phyloP scores from a whole-genome alignment of 2,888 invertebrate genomes.

The Ernsta delagoae region DNA sequence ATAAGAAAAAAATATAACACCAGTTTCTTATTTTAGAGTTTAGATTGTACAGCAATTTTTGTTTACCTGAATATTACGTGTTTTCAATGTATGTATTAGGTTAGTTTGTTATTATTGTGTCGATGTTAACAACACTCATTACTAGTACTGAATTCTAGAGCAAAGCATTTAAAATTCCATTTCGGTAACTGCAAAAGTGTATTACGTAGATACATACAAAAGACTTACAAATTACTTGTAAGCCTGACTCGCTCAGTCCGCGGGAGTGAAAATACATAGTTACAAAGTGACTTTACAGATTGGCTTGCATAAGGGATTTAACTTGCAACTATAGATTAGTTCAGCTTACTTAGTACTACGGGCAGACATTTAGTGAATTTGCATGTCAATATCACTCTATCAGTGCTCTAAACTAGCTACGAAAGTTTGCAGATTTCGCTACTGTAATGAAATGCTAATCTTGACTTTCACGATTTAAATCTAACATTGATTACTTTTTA shows the following conservation, averaged over 20 bases:
- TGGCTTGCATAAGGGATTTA: conserved; percentile 62
- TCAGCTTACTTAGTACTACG: conserved; percentile 53
- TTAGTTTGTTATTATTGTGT: too few relatives aligned
- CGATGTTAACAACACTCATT: too few relatives aligned
- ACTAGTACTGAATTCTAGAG: too few relatives aligned
- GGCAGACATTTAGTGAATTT: conserved; percentile 65
- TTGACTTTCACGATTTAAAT: not conserved
- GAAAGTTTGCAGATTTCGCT: too few relatives aligned
- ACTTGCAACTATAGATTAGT: conserved; percentile 54
- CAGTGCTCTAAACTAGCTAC: not conserved
- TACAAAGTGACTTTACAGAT: conserved; percentile 55
- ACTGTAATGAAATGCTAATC: conserved; percentile 21
- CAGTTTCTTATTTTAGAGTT: too few relatives aligned
- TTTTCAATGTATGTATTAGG: too few relatives aligned
- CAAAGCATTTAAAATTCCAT: not conserved
- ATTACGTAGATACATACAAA: conserved; percentile 4
- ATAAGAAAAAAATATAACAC: too few relatives aligned
- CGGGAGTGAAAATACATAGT: conserved; percentile 38
- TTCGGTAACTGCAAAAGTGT: not conserved
- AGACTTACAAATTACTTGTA: conserved; percentile 13
- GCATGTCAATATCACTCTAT: conserved; percentile 54
- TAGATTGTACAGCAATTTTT: too few relatives aligned
- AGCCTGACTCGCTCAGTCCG: conserved; percentile 7
- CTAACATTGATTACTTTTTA: not conserved
- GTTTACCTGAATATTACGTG: too few relatives aligned